These are phyloP conservation scores for Trinorchestia longiramus DNA, from an alignment of 1,140 invertebrate species.

Conservation along the genomic window DNA sequence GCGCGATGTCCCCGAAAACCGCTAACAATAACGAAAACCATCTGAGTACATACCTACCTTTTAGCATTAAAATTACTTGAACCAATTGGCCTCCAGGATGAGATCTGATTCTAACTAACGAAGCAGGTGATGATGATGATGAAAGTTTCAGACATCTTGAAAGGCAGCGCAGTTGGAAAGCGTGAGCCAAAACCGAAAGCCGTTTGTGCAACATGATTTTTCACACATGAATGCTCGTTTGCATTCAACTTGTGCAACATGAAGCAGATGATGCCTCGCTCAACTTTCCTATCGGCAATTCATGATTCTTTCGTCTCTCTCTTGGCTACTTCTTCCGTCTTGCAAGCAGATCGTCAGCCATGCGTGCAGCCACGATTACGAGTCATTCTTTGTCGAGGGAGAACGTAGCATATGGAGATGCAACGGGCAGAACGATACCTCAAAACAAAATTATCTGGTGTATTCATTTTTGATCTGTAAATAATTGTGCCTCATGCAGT, in stretches of 20 bases:
- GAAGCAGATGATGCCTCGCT: not conserved
- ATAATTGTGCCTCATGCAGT: not conserved
- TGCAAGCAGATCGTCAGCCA: not conserved
- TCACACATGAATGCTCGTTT: not conserved
- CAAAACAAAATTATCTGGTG: not conserved
- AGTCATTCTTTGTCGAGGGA: not conserved
- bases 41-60: not conserved
- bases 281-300: slow-evolving; percentile 23
- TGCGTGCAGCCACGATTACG: not conserved
- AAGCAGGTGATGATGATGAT: not conserved
- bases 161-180: not conserved
- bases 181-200: slow-evolving; percentile 11
- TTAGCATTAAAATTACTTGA: not conserved
- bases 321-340: not conserved
- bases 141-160: not conserved
- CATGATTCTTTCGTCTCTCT: not conserved
- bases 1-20: not conserved
- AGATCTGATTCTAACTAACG: not conserved
- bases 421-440: not conserved
- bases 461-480: not conserved
- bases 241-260: slow-evolving; percentile 6
- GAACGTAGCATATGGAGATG: not conserved
- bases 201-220: not conserved
- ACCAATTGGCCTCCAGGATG: not conserved
- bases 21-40: not conserved